These are phyloP conservation scores for Nematolebias whitei DNA, from an alignment of 2,113 vertebrate species.

Conservation along the genomic window DNA sequence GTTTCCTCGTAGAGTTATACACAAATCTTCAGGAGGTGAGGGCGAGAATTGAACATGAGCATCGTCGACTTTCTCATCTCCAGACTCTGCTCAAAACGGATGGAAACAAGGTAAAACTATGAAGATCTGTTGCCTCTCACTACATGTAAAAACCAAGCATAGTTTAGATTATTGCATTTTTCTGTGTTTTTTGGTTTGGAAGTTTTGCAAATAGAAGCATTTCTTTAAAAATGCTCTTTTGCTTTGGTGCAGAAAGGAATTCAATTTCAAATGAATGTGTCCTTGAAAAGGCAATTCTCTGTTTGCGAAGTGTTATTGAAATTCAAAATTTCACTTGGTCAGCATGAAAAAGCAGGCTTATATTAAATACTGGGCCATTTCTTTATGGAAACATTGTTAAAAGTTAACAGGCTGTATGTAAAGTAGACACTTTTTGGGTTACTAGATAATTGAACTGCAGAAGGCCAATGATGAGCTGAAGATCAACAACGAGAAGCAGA, in stretches of 20 bases:
- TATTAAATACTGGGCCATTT: too few relatives aligned
- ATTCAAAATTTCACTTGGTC: background rate
- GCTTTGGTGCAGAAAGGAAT: background rate
- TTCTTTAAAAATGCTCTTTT: background rate
- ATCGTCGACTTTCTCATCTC: slow-evolving; percentile 76
- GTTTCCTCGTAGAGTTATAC: slow-evolving; percentile 74
- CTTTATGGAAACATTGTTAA: too few relatives aligned
- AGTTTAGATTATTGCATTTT: background rate
- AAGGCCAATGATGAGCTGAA: slow-evolving; percentile 60
- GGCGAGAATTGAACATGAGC: slow-evolving; percentile 80
- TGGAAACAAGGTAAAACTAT: slow-evolving; percentile 72
- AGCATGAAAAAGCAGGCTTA: too few relatives aligned
- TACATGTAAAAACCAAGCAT: background rate
- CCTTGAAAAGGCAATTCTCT: background rate
- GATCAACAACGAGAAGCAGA: slow-evolving; percentile 65
- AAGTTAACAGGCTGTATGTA: background rate
- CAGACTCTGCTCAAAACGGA: slow-evolving; percentile 75
- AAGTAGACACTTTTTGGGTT: slow-evolving; percentile 14
- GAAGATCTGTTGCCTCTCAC: background rate
- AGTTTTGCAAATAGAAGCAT: background rate
- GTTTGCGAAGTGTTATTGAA: background rate
- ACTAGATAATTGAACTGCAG: slow-evolving; percentile 72
- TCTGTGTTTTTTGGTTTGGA: background rate
- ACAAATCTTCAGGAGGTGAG: slow-evolving; percentile 80
- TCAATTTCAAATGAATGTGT: background rate